A percentile compares a stretch with the other conserved stretches of the same genome.
These are phyloP conservation scores for Euschistus heros DNA, from an alignment of 1,140 invertebrate species.

Conservation along the genomic window DNA sequence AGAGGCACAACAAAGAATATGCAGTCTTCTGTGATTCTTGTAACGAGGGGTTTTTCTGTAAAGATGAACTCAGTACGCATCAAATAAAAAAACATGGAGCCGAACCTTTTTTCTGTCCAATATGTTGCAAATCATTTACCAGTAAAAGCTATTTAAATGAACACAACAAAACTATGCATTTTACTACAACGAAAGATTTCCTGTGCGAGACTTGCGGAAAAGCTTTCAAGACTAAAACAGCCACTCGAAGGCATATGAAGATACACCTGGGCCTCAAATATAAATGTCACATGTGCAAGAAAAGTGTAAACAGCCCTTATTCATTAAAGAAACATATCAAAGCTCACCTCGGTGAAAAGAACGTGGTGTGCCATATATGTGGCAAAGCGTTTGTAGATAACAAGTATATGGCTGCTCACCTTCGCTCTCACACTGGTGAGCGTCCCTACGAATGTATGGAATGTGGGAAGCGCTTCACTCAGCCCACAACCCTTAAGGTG, in stretches of 20 bases:
- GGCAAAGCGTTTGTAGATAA: slow-evolving; percentile 19
- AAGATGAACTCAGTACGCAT: slow-evolving; percentile 34
- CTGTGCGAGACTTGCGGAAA: slow-evolving; percentile 43
- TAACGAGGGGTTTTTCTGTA: slow-evolving; percentile 39
- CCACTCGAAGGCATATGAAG: slow-evolving; percentile 45
- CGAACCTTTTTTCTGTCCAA: slow-evolving; percentile 42
- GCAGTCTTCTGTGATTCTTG: slow-evolving; percentile 36
- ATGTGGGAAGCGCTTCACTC: slow-evolving; percentile 52
- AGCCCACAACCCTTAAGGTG: slow-evolving; percentile 58
- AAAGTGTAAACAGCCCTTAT: background rate
- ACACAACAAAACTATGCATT: slow-evolving; percentile 29
- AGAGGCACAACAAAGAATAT: slow-evolving; percentile 37
- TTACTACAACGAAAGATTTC: slow-evolving; percentile 33
- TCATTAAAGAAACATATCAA: slow-evolving; percentile 17
- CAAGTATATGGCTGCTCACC: slow-evolving; percentile 33
- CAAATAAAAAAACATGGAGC: slow-evolving; percentile 38
- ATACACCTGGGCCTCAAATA: slow-evolving; percentile 39
- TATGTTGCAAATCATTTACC: slow-evolving; percentile 43
- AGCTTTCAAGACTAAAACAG: slow-evolving; percentile 44
- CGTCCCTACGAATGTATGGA: slow-evolving; percentile 40
- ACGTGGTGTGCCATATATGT: slow-evolving; percentile 16
- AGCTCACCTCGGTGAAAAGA: slow-evolving; percentile 17
- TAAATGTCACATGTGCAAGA: slow-evolving; percentile 2
- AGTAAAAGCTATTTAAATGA: slow-evolving; percentile 32
- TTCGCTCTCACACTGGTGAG: slow-evolving; percentile 38